These are phyloP conservation scores for mouse (Mus musculus) DNA, from an alignment of 2,113 vertebrate genomes.

Conservation along the genomic window DNA sequence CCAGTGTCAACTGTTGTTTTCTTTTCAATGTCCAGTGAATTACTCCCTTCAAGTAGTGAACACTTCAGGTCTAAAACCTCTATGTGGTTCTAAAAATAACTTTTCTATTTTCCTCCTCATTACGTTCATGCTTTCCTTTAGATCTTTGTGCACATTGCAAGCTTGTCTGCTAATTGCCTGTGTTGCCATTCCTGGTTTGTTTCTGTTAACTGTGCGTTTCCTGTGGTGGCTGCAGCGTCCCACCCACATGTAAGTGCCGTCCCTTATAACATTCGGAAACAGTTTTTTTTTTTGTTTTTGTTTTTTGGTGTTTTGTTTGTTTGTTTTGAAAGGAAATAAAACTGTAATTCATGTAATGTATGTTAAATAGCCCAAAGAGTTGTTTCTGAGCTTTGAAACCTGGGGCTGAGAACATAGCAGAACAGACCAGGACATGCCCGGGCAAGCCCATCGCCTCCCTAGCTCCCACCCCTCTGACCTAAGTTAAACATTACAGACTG, in stretches of 20 bases:
- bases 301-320: not conserved
- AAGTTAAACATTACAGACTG: too few species aligned
- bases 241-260: not conserved
- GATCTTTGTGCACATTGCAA: not conserved
- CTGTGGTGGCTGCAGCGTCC: not conserved
- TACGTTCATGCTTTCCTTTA: not conserved
- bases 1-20: not conserved
- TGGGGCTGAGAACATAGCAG: too few species aligned
- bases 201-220: not conserved
- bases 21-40: not conserved
- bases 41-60: not conserved
- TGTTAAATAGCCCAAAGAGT: too few species aligned
- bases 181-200: slow-evolving; percentile 15
- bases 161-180: not conserved
- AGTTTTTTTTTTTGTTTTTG: not conserved
- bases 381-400: too few species aligned
- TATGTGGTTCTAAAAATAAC: not conserved
- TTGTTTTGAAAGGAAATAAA: too few species aligned
- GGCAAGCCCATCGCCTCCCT: too few species aligned
- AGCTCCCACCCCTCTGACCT: too few species aligned
- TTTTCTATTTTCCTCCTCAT: not conserved
- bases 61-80: not conserved
- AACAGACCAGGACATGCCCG: too few species aligned
- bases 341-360: too few species aligned
- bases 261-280: slow-evolving; percentile 18